phyloP scores from a whole-genome alignment of 30 jellyfish, hydroid and myxozoan genomes.

The Pseudorhiza aurosa region DNA sequence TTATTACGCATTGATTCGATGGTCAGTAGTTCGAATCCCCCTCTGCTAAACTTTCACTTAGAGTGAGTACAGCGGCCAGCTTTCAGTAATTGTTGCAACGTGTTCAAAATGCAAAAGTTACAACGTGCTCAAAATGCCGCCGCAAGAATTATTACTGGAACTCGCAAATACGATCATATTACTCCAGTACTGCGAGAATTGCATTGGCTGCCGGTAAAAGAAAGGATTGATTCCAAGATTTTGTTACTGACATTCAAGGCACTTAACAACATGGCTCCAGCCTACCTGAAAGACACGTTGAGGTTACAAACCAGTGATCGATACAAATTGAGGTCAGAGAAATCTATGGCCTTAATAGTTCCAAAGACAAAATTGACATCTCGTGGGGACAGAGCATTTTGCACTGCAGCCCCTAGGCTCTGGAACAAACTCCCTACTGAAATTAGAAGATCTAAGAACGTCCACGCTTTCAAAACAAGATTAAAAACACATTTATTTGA shows the following conservation, averaged over 20 bases:
- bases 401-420: constrained; percentile 43
- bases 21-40: too few relatives aligned
- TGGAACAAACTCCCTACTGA: constrained; percentile 45
- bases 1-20: too few relatives aligned
- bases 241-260: constrained; percentile 50
- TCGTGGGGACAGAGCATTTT: constrained; percentile 50
- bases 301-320: constrained; percentile 16
- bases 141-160: constrained; percentile 25
- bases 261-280: constrained; percentile 54
- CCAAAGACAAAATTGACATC: constrained; percentile 24
- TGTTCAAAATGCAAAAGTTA: constrained; percentile 21
- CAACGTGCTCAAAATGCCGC: constrained; percentile 63
- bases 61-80: too few relatives aligned
- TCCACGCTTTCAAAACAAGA: constrained; percentile 30
- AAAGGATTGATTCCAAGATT: constrained; percentile 52
- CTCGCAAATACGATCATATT: constrained; percentile 18
- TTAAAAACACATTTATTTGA: constrained; percentile 20
- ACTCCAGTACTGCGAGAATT: constrained; percentile 38
- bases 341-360: constrained; percentile 10
- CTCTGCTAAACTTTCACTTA: too few relatives aligned
- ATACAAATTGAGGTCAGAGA: constrained; percentile 3
- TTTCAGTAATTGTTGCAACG: too few relatives aligned
- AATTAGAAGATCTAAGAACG: constrained; percentile 34
- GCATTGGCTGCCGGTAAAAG: constrained; percentile 74
- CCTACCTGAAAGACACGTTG: constrained; percentile 47